Base-by-base conservation (phyloP, 2,888 invertebrate species). In the Sylvicola cinctus region DNA sequence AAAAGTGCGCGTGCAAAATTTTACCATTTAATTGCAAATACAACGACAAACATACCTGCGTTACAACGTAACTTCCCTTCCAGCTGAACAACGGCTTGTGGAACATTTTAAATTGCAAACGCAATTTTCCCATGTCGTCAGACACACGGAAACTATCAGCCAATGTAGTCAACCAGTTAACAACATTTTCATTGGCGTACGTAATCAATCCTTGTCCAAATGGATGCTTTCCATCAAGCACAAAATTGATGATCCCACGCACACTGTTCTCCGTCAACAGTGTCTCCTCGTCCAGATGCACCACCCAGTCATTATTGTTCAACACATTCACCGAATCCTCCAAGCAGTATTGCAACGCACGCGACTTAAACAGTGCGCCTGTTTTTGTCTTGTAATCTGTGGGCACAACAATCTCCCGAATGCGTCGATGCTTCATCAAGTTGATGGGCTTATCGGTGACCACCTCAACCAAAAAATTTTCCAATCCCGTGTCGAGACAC, bases 61-160 rank as follows among this genome's bases (percentile, higher is more conserved):
- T 90, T 8, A 95, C 91, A 42, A 95, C 93, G 60, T 83, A 95
- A 29, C 93, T 93, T 39, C 95, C 95, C 61, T 95, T 95, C 91
- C 93, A 93, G 55, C 91, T 90, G 58, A 95, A 91, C 36, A 91
- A 63, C 13, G 95, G 93, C 52, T 83, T 85, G 54, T 93, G 90
- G 55, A 95, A 91, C 57, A 84, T 63, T 47, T 78, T 77, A 51
- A 95, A 90, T 55, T 93, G 93, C 42, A 88, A 66, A 46, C 90
- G 68, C 36, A 95, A 61, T 59, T 95, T 95, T 37, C 95, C 95
- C 91, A 95, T 90, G 50, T 95, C 95, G 60, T 95, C 93, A 16
- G 91, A 83, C 2, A 95, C 93, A 42, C 95, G 71, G 56, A 84
- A 93, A 50, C 87, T 88, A 52, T 95, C 95, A 11, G 91, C 91